Conservation (phyloP, 2,113 vertebrate species). For the Acrocephalus arundinaceus region DNA sequence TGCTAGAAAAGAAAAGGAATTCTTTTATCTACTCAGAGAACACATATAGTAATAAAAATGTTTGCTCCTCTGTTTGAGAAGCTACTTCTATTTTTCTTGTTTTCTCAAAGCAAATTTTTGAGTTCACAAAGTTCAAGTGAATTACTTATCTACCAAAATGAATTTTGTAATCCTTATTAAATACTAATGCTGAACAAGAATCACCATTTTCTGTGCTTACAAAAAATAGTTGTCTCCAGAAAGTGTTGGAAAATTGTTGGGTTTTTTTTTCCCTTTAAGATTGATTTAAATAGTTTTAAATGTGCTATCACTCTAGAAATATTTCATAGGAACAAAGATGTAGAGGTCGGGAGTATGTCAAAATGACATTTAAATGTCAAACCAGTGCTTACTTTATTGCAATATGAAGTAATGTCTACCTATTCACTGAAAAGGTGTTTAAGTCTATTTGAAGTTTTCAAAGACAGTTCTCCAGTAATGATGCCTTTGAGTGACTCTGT, state of each 20-base stretch:
- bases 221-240: background rate
- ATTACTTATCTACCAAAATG: background rate
- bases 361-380: slow-evolving; percentile 63
- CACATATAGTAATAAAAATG: background rate
- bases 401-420: slow-evolving; percentile 54
- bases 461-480: slow-evolving; percentile 1
- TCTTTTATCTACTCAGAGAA: background rate
- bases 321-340: slow-evolving; percentile 25
- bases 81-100: background rate
- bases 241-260: background rate
- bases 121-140: background rate
- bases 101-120: background rate
- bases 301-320: slow-evolving; percentile 1
- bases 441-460: slow-evolving; percentile 25
- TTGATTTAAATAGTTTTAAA: slow-evolving; percentile 30
- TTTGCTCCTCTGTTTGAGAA: background rate
- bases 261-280: background rate
- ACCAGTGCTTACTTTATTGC: slow-evolving; percentile 37
- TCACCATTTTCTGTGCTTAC: background rate
- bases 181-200: background rate
- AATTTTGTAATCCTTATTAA: background rate
- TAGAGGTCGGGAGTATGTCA: slow-evolving; percentile 40
- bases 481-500: background rate
- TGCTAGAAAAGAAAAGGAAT: background rate
- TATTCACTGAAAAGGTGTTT: slow-evolving; percentile 20